Base-by-base conservation (phyloP, 1,140 invertebrate genomes). In the Euwallacea similis region DNA sequence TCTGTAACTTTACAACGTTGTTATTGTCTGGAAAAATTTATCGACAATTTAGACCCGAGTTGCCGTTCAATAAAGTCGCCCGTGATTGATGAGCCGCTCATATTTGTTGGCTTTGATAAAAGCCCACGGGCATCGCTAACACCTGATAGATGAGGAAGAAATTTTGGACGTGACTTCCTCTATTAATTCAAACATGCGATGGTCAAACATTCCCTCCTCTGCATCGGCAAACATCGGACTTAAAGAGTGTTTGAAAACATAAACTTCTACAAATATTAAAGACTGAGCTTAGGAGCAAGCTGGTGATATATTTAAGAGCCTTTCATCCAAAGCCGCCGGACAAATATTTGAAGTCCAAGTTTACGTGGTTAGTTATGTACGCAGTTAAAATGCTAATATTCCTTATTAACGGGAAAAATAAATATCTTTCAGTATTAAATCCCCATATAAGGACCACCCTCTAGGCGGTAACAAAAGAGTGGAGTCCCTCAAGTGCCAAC, bases 1-100 rank as follows among this genome's bases (percentile, higher is more conserved):
- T 68, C 44, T 60, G 66, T 68, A 16, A 50, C 13, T 68, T 60
- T 68, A 68, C 66, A 68, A 60, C 66, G 60, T 68, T 68, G 59
- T 68, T 68, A 68, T 68, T 59, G 66, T 50, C 0, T 10, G 66
- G 47, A 68, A 53, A 60, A 60, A 68, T 68, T 68, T 68, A 68
- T 68, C 56, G 66, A 50, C 53, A 11, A 68, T 60, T 68, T 60
- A 50, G 15, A 50, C 7, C 21, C 11, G 53, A 59, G 65, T 43
- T 67, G 58, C 54, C 42, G 55, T 42, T 21, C 65, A 58, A 67
- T 67, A 67, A 67, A 58, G 42, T 67, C 55, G 11, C 13, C 15
- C 10, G n/a, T 47, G 43, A 61, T 15, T 42, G 47, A 33, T 66
- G 54, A 58, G 33, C 54, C 7, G 11, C 42, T 67, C 16, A 46